These are phyloP conservation scores for Littorina saxatilis DNA, from an alignment of 1,140 invertebrate species.

Conservation along the genomic window DNA sequence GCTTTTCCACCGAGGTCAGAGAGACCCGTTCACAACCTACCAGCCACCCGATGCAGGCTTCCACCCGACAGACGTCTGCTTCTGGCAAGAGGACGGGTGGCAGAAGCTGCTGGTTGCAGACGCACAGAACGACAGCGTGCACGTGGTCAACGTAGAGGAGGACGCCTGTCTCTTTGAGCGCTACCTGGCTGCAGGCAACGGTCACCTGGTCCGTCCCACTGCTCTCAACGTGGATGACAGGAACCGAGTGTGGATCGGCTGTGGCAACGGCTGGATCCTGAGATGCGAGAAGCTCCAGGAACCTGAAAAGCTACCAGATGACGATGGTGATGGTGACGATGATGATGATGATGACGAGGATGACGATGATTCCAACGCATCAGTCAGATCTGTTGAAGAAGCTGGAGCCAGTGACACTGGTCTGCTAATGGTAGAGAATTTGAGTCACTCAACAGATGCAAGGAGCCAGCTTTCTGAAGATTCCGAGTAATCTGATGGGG, in stretches of 20 bases:
- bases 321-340: neutral
- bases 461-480: neutral
- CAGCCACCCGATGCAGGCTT: neutral
- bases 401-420: no score
- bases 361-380: neutral
- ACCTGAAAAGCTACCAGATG: neutral
- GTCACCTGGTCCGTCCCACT: conserved; percentile 21
- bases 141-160: neutral
- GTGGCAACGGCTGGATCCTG: conserved; percentile 17
- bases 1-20: neutral
- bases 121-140: conserved; percentile 20
- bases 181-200: conserved; percentile 17
- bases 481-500: no score
- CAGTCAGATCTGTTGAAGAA: neutral
- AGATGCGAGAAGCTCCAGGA: neutral
- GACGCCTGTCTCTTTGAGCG: conserved; percentile 5
- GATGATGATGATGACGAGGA: neutral
- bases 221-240: neutral
- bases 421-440: neutral
- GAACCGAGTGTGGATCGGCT: conserved; percentile 12
- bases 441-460: neutral
- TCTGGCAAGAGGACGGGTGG: neutral
- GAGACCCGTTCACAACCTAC: conserved; percentile 2
- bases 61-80: conserved; percentile 28
- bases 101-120: conserved; percentile 19